phyloP scores from a whole-genome alignment of 2,113 vertebrate species.

The Neopipo cinnamomea region DNA sequence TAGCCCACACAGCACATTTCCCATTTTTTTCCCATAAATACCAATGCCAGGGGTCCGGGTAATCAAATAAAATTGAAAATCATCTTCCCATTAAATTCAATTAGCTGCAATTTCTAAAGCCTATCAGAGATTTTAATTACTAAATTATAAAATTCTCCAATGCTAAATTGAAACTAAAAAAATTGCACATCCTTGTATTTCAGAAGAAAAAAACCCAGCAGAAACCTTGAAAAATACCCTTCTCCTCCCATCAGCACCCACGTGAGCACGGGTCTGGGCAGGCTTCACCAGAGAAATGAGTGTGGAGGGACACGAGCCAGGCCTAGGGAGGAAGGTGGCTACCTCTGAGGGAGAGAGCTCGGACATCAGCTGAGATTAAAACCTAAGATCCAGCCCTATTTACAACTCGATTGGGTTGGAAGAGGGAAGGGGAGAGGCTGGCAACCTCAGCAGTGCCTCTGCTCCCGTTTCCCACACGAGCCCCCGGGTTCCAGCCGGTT shows the following conservation, averaged over 20 bases:
- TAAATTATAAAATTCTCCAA: conserved; percentile 99
- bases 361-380: not conserved
- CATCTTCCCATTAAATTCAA: conserved; percentile 99
- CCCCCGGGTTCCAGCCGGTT: not conserved
- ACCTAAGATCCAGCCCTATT: not conserved
- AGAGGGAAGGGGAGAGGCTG: not conserved
- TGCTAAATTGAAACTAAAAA: conserved; percentile 98
- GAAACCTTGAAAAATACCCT: conserved; percentile 77
- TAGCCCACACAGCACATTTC: conserved; percentile 99
- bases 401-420: not conserved
- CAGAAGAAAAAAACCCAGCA: conserved; percentile 79
- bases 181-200: conserved; percentile 93
- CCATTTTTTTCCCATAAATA: conserved; percentile 99
- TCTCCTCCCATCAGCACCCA: conserved; percentile 27
- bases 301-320: not conserved
- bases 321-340: not conserved
- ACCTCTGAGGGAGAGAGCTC: not conserved
- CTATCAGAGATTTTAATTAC: conserved; percentile 99
- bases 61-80: conserved; percentile 99
- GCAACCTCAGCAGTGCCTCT: not conserved
- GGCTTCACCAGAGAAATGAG: conserved; percentile 10
- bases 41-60: conserved; percentile 99
- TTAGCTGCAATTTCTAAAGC: conserved; percentile 99
- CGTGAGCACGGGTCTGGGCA: conserved; percentile 66
- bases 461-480: not conserved